A percentile compares a stretch with the other conserved stretches of the same genome.
Evolutionary conservation across 2,888 invertebrate genomes (phyloP).

Genomic region (Plagodis pulveraria): DNA sequence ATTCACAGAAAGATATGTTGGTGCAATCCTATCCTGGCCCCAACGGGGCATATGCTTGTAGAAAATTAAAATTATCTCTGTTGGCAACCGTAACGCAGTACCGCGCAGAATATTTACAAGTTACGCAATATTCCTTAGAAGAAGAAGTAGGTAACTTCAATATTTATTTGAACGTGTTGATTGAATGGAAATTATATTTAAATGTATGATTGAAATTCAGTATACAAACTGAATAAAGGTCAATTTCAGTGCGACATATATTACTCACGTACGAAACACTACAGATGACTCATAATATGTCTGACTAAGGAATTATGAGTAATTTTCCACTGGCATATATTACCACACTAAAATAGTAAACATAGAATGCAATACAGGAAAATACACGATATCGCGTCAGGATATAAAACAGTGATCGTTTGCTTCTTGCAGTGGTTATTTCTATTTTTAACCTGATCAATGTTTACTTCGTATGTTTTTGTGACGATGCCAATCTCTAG

Average conservation of each 20-base stretch:
- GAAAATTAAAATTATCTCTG: too few relatives aligned
- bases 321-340: not conserved
- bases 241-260: constrained; percentile 28
- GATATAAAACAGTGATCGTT: not conserved
- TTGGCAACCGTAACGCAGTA: not conserved
- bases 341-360: not conserved
- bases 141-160: too few relatives aligned
- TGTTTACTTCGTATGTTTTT: constrained; percentile 13
- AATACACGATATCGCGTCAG: not conserved
- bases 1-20: too few relatives aligned
- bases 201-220: constrained; percentile 16
- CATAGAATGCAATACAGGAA: not conserved
- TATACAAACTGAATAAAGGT: constrained; percentile 21
- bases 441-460: constrained; percentile 9
- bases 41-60: too few relatives aligned
- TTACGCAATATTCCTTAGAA: not conserved
- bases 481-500: constrained; percentile 2
- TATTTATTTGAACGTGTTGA: constrained; percentile 14
- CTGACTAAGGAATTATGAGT: constrained; percentile 4
- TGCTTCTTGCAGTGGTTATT: constrained; percentile 3
- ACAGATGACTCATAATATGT: constrained; percentile 27
- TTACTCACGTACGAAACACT: constrained; percentile 25
- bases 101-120: not conserved
- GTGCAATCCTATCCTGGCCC: too few relatives aligned
- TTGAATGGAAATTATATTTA: constrained; percentile 22